phyloP scores from a whole-genome alignment of 2,113 vertebrate species.

The Pedionomus torquatus region DNA sequence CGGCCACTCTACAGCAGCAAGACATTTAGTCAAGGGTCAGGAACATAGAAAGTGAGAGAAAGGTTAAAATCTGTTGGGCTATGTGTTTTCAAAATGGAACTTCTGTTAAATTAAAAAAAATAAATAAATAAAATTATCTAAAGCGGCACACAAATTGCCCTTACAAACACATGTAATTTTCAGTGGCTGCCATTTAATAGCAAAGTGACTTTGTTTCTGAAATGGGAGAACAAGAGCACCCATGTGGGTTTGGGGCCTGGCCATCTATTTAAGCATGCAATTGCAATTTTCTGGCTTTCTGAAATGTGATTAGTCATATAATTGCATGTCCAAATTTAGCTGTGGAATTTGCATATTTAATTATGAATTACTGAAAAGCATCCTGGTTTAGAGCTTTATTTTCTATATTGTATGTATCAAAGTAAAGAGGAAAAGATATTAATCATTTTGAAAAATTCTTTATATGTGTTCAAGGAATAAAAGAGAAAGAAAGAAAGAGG shows the following conservation, averaged over 20 bases:
- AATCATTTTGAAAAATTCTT: slow-evolving; percentile 21
- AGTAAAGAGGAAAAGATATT: slow-evolving; percentile 21
- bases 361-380: slow-evolving; percentile 63
- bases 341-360: slow-evolving; percentile 66
- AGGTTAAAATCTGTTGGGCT: neutral
- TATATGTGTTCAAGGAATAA: neutral
- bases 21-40: neutral
- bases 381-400: slow-evolving; percentile 55
- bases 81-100: neutral
- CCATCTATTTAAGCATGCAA: slow-evolving; percentile 67
- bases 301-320: slow-evolving; percentile 70
- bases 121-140: neutral
- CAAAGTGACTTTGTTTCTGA: slow-evolving; percentile 8
- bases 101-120: neutral
- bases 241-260: slow-evolving; percentile 35
- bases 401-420: slow-evolving; percentile 34
- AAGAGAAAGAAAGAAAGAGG: neutral
- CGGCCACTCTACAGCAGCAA: slow-evolving; percentile 71
- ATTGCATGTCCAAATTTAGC: slow-evolving; percentile 70
- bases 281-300: slow-evolving; percentile 70
- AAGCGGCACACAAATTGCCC: neutral
- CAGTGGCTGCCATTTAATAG: neutral
- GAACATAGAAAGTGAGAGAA: neutral
- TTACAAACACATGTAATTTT: neutral
- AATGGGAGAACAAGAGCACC: slow-evolving; percentile 20